Evolutionary conservation across 2,113 vertebrate species (phyloP), one percentile per base, ranked within the genome.

Genomic region (Plotosus lineatus): DNA sequence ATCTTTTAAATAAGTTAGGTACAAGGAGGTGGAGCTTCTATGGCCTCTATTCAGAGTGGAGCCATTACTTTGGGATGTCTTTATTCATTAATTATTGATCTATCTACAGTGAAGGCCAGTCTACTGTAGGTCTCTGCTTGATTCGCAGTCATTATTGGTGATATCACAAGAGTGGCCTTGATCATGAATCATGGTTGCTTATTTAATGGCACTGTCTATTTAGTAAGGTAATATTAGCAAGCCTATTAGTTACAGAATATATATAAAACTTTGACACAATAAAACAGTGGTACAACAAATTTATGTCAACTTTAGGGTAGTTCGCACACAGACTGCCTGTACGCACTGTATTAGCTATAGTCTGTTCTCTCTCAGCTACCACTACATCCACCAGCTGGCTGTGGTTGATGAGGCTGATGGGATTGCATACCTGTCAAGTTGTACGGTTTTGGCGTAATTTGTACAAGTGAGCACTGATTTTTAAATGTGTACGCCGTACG

Each of bases 1-100:
- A 81, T 46, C 21, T 61, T 50, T 28, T 26, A 75, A 80, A 75
- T 81, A 75, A 81, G 65, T 63, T 40, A 75, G 58, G 33, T 58
- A 53, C 46, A 28, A 51, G 14, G 73, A 53, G 46, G 50, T 58
- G n/a, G 53, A 4, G 36, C 50, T 60, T 60, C 44, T 50, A 53
- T 33, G 55, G 46, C 44, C 56, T 81, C 7, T 65, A 75, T 15
- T 38, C 38, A 42, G 68, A 6, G 31, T 40, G 44, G 69, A 15
- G 56, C 46, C 26, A 65, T 75, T 19, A 65, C 48, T 40, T 63
- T 51, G 51, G 42, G 56, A 74, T 74, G 31, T 68, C 46, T 68
- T 66, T 78, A 53, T 40, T 81, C 56, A 81, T 81, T 75, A 65
- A 75, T 81, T 75, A 81, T 81, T 63, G 51, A 81, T 58, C 44